Evolutionary conservation across 2,888 invertebrate genomes (phyloP).

Genomic region (Cyclophora albipunctata): DNA sequence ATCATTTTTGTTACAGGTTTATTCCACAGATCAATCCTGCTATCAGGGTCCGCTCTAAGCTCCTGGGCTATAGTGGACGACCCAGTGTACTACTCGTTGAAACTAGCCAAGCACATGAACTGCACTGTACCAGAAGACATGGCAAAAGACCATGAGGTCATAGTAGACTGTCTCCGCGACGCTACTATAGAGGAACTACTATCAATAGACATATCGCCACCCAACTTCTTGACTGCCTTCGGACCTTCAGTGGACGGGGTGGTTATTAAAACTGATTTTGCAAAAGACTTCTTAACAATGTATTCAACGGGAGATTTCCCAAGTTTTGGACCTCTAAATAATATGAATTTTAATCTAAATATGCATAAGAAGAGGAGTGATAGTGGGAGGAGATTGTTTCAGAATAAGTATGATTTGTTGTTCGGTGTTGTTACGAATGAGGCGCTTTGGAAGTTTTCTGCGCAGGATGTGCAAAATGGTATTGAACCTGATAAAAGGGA

Average conservation of each 20-base stretch:
- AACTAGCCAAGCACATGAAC: slow-evolving; percentile 87
- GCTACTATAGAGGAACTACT: slow-evolving; percentile 83
- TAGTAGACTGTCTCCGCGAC: slow-evolving; percentile 89
- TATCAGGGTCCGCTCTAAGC: slow-evolving; percentile 91
- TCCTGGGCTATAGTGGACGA: slow-evolving; percentile 94
- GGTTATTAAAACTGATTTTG: slow-evolving; percentile 91
- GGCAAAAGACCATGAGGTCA: slow-evolving; percentile 86
- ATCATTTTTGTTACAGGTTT: slow-evolving; percentile 73
- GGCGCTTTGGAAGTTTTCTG: slow-evolving; percentile 93
- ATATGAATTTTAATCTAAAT: slow-evolving; percentile 69
- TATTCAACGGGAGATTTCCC: slow-evolving; percentile 80
- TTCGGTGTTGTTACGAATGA: slow-evolving; percentile 95
- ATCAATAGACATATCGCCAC: slow-evolving; percentile 84
- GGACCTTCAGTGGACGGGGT: slow-evolving; percentile 96
- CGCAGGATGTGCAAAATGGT: slow-evolving; percentile 86
- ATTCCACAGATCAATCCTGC: slow-evolving; percentile 89
- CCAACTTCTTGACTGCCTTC: slow-evolving; percentile 89
- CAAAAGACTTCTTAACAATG: slow-evolving; percentile 84
- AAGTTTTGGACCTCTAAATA: slow-evolving; percentile 75
- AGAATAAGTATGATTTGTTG: slow-evolving; percentile 86
- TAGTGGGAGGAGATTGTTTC: slow-evolving; percentile 74
- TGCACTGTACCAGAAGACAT: slow-evolving; percentile 88
- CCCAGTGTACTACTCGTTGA: slow-evolving; percentile 86
- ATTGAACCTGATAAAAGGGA: slow-evolving; percentile 92
- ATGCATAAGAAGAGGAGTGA: slow-evolving; percentile 78